phyloP scores from a whole-genome alignment of 2,888 invertebrate species.

The Coenonympha glycerion region DNA sequence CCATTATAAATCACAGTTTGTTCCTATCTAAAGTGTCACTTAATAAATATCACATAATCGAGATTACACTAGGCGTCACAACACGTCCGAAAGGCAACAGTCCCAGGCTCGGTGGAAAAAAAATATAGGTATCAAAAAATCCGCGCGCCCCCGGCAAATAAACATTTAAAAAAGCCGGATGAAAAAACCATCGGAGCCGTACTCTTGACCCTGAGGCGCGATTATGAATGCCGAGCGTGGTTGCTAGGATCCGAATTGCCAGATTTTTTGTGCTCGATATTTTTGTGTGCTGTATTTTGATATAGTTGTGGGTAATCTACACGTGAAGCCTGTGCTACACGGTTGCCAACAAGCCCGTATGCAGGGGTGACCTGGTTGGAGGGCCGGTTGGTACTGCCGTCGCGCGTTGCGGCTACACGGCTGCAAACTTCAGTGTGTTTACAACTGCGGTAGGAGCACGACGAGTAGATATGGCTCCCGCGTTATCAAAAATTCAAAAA shows the following conservation, averaged over 20 bases:
- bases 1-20: constrained; percentile 74
- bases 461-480: too few species aligned
- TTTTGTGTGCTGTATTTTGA: constrained; percentile 68
- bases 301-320: constrained; percentile 62
- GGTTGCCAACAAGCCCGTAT: too few species aligned
- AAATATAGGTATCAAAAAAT: constrained; percentile 68
- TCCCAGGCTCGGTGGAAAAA: constrained; percentile 64
- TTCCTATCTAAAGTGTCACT: constrained; percentile 70
- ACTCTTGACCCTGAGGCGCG: constrained; percentile 72
- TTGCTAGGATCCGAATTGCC: constrained; percentile 73
- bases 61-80: constrained; percentile 73
- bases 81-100: constrained; percentile 74
- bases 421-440: too few species aligned
- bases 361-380: too few species aligned
- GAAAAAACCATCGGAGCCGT: constrained; percentile 60
- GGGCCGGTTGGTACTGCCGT: too few species aligned
- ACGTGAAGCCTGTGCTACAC: too few species aligned
- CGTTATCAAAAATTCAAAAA: too few species aligned
- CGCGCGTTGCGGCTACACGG: too few species aligned
- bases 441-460: too few species aligned
- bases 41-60: constrained; percentile 70
- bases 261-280: constrained; percentile 73
- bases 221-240: constrained; percentile 72
- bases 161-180: constrained; percentile 64
- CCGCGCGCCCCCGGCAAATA: constrained; percentile 63